Conservation (phyloP, 2,113 vertebrate species). For the Pelusios castaneus region DNA sequence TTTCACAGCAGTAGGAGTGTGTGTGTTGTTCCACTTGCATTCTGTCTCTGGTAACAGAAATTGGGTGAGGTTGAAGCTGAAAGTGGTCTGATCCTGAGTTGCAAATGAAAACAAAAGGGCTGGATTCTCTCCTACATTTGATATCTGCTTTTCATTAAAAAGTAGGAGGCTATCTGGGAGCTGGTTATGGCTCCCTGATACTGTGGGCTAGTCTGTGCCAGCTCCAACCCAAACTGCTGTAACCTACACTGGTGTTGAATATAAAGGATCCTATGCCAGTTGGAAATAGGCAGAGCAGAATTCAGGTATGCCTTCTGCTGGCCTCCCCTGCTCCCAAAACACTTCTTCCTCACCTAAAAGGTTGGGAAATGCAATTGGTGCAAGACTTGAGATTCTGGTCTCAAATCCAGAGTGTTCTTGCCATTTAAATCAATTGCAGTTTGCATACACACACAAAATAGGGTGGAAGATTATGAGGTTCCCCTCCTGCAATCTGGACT, state of each 20-base stretch:
- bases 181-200: neutral
- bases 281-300: neutral
- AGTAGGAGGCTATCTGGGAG: neutral
- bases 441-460: neutral
- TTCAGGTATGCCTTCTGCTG: neutral
- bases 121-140: neutral
- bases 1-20: neutral
- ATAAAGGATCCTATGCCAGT: neutral
- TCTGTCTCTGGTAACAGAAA: neutral
- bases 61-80: neutral
- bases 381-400: neutral
- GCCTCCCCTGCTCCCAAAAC: neutral
- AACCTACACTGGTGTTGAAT: neutral
- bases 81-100: neutral
- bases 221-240: neutral
- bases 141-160: neutral
- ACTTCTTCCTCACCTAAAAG: neutral
- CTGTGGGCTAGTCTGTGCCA: neutral
- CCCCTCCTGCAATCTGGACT: no score
- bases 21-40: accelerated
- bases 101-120: neutral
- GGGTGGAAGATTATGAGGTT: neutral
- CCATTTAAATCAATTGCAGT: neutral
- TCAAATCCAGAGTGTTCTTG: neutral
- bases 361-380: neutral